phyloP scores from a whole-genome alignment of 2,888 invertebrate genomes.

The Pheosia tremula region DNA sequence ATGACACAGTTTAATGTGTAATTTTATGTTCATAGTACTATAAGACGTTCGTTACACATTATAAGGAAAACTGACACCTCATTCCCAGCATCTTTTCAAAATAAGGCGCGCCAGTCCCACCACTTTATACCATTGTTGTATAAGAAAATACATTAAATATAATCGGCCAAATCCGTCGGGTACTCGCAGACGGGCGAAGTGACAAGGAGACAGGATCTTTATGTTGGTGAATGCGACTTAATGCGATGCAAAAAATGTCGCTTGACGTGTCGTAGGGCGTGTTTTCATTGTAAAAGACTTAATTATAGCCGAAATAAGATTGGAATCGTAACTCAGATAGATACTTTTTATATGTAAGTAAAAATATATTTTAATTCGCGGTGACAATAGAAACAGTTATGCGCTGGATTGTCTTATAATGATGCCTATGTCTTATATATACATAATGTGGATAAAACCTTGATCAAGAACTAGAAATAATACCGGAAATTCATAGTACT shows the following conservation, averaged over 20 bases:
- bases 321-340: no score
- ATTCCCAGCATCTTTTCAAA: slow-evolving; percentile 18
- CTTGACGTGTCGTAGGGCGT: slow-evolving; percentile 18
- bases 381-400: no score
- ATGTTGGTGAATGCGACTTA: slow-evolving; percentile 50
- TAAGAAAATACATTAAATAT: slow-evolving; percentile 34
- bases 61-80: slow-evolving; percentile 7
- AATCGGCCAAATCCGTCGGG: slow-evolving; percentile 38
- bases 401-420: no score
- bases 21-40: background rate
- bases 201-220: slow-evolving; percentile 41
- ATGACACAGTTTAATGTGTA: no score
- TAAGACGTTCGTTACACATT: background rate
- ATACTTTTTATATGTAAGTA: no score
- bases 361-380: no score
- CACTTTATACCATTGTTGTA: slow-evolving; percentile 38
- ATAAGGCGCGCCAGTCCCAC: slow-evolving; percentile 29
- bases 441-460: no score
- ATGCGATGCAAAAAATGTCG: slow-evolving; percentile 50
- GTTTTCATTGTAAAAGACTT: slow-evolving; percentile 21
- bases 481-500: no score
- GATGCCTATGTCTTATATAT: no score
- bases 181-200: slow-evolving; percentile 32
- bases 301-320: background rate
- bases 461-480: no score